phyloP scores from a whole-genome alignment of 2,113 vertebrate species.

The Passerina amoena region DNA sequence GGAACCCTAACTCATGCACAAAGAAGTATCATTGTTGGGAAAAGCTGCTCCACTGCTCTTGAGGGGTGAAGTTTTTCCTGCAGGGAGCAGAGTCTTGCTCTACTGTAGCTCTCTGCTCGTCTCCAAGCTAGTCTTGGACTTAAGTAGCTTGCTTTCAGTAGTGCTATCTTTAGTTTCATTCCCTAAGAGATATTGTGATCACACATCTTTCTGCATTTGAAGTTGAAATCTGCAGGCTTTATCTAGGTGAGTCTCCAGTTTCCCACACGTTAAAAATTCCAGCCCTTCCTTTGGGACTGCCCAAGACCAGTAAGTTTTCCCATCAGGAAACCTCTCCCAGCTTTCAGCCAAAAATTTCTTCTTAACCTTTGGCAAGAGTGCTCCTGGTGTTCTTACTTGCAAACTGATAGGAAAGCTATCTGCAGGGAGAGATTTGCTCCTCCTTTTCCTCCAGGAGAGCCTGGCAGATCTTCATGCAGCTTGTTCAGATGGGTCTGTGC shows the following conservation, averaged over 20 bases:
- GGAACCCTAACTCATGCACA: neutral
- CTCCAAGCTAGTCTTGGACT: neutral
- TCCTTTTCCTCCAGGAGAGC: conserved; percentile 10
- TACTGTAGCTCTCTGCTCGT: neutral
- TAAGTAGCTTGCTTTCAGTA: neutral
- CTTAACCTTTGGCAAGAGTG: neutral
- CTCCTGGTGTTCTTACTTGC: neutral
- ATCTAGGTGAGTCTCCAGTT: neutral
- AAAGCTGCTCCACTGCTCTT: neutral
- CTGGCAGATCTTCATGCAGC: neutral
- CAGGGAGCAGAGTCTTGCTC: neutral
- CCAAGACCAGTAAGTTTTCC: conserved; percentile 22
- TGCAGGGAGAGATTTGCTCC: neutral
- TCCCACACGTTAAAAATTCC: neutral
- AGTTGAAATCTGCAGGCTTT: neutral
- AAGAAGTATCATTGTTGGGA: neutral
- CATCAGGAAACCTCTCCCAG: conserved; percentile 59
- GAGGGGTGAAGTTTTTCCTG: neutral
- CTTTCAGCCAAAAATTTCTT: neutral
- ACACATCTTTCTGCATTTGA: neutral
- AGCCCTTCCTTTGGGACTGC: conserved; percentile 45
- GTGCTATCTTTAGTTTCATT: neutral
- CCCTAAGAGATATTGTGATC: neutral
- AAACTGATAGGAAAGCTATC: conserved; percentile 7
- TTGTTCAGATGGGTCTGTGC: neutral